Evolutionary conservation across 2,888 invertebrate genomes (phyloP).

Genomic region (Helobdella robusta): DNA sequence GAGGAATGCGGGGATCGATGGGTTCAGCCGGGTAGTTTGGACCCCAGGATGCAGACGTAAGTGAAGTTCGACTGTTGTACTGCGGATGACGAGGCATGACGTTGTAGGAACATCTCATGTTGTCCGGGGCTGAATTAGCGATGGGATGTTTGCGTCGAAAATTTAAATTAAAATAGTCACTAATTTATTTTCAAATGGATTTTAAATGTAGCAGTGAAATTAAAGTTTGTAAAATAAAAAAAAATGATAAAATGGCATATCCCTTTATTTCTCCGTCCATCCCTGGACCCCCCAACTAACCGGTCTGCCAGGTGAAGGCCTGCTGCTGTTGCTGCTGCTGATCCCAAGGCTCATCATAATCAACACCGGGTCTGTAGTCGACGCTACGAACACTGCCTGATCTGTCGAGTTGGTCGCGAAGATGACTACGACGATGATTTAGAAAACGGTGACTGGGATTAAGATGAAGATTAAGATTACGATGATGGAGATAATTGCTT

Average conservation of each 20-base stretch:
- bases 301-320: conserved; percentile 14
- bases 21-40: conserved; percentile 52
- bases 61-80: conserved; percentile 17
- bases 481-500: too few relatives aligned
- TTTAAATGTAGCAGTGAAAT: not conserved
- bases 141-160: too few relatives aligned
- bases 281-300: not conserved
- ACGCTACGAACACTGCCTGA: conserved; percentile 25
- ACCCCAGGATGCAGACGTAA: conserved; percentile 10
- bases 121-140: conserved; percentile 17
- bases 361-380: conserved; percentile 30
- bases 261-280: not conserved
- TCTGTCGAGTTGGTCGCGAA: not conserved
- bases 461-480: too few relatives aligned
- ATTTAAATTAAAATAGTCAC: not conserved
- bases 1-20: conserved; percentile 69
- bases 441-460: too few relatives aligned
- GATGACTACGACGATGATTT: too few relatives aligned
- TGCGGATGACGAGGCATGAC: not conserved
- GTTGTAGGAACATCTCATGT: conserved; percentile 12
- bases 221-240: not conserved
- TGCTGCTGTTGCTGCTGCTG: conserved; percentile 26
- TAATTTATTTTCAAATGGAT: not conserved
- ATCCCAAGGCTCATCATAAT: conserved; percentile 38
- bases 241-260: not conserved